Evolutionary conservation across 2,113 vertebrate genomes (phyloP), one percentile per base, ranked within the genome.

Genomic region (Synchiropus splendidus): DNA sequence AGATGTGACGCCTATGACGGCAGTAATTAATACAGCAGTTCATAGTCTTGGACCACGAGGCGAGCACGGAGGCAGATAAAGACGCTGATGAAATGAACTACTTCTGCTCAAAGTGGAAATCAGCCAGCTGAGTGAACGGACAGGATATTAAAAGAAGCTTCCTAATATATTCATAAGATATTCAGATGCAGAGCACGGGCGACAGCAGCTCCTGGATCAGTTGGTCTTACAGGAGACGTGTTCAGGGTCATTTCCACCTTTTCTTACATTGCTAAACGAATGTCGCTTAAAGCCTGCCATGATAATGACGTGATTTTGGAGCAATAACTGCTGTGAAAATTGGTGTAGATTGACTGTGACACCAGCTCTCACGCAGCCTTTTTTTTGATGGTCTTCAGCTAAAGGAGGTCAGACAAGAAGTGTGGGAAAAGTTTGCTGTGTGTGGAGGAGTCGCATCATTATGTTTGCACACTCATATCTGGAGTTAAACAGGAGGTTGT

Each of bases 81-180:
- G 42, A 45, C 17, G 8, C 37, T 64, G 70, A 61, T 67, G 59
- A 68, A 79, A 78, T 68, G 53, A 75, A 71, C 64, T 70, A 55
- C 47, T 66, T 77, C 64, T 12, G 18, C 50, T 52, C 42, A 14
- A 57, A 73, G 69, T 57, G 54, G 14, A 51, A 51, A 58, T 53
- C 72, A 51, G 61, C 31, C 57, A 59, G 53, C 75, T 64, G 58
- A 68, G 42, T 55, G 67, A 57, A 64, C 58, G 66, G 67, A 64
- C 79, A 79, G 74, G 77, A 77, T 73, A 76, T 86, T 81, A 80
- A 80, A 77, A 85, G 76, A 55, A 61, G 44, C 45, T 34, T 54
- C 58, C 65, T 86, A 80, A 84, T 80, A 73, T 80, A 87, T 85
- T 85, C 60, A 59, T 67, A 76, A 76, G 61, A 38, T 67, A 73